These are phyloP conservation scores for Campoplex nolae DNA, from an alignment of 2,888 invertebrate genomes.

Conservation along the genomic window DNA sequence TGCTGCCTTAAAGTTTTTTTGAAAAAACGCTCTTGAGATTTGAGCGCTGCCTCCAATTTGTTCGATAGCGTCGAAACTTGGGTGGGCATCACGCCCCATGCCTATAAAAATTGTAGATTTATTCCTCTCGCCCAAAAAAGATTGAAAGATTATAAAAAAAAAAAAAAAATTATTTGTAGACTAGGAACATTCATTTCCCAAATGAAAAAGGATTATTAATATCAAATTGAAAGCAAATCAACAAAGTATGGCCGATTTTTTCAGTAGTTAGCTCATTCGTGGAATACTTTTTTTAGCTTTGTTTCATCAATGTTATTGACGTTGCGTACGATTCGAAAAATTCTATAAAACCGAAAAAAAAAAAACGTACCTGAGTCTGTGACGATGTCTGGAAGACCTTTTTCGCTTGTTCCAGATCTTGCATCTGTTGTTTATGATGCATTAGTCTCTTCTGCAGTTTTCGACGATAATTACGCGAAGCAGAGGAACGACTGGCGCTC, in stretches of 20 bases:
- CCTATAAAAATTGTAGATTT: constrained; percentile 72
- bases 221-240: too few relatives aligned
- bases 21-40: constrained; percentile 86
- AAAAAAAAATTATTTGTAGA: not conserved
- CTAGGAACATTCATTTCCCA: not conserved
- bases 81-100: constrained; percentile 83
- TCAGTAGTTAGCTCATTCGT: not conserved
- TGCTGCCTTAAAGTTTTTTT: constrained; percentile 88
- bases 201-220: too few relatives aligned
- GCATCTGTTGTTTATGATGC: constrained; percentile 88
- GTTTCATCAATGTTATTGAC: not conserved
- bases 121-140: not conserved
- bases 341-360: not conserved
- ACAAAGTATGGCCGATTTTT: too few relatives aligned
- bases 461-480: constrained; percentile 87
- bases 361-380: constrained; percentile 79
- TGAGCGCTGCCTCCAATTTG: constrained; percentile 85
- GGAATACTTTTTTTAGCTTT: not conserved
- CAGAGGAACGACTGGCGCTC: constrained; percentile 79
- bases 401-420: constrained; percentile 89
- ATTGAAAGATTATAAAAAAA: not conserved
- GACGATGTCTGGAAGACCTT: constrained; percentile 87
- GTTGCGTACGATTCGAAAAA: too few relatives aligned
- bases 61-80: constrained; percentile 84
- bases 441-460: constrained; percentile 91